Base-by-base conservation (phyloP, 2,113 vertebrate species). In the Python bivittatus region DNA sequence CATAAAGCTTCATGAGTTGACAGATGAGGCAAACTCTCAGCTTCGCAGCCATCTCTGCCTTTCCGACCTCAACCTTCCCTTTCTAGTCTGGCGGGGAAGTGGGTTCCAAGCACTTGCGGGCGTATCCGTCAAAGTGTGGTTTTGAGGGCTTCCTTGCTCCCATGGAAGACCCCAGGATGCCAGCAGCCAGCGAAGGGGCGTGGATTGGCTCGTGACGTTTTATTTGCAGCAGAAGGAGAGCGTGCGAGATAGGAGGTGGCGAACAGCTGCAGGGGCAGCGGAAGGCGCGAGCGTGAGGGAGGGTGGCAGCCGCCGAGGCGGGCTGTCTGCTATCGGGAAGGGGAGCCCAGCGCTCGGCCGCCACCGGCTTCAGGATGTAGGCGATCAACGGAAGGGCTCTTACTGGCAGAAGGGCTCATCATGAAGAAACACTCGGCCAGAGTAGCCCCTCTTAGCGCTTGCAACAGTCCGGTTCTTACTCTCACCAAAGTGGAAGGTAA, bases 401-500 rank as follows among this genome's bases (percentile, higher is more conserved):
- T 96, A 96, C 97, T 95, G 94, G 96, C 97, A 96, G 97, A 98
- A 97, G 97, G 98, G 98, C 97, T 96, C 97, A 97, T 84, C 97
- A 99, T 99, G 99, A 99, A 99, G 98, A 99, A 99, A 95, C 99
- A 99, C 95, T 99, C 99, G 92, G 99, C 99, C 94, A 96, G 99
- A 98, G 99, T 99, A 88, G 98, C 99, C 96, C 99, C 99, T 92
- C 98, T 99, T 97, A 99, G 98, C 96, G 99, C 99, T 93, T 99
- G 99, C 98, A 99, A 99, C 98, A 99, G 99, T 92, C 99, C 99
- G 93, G 99, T 99, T 93, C 98, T 99, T 97, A 99, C 99, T 96
- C 98, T 99, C 97, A 99, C 98, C 97, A 99, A 99, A 98, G 98
- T 99, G 97, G 98, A 99, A 99, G 99, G 99, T 99, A 99, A 96